Evolutionary conservation across 2,888 invertebrate species (phyloP).

Genomic region (Eupsilia transversa): DNA sequence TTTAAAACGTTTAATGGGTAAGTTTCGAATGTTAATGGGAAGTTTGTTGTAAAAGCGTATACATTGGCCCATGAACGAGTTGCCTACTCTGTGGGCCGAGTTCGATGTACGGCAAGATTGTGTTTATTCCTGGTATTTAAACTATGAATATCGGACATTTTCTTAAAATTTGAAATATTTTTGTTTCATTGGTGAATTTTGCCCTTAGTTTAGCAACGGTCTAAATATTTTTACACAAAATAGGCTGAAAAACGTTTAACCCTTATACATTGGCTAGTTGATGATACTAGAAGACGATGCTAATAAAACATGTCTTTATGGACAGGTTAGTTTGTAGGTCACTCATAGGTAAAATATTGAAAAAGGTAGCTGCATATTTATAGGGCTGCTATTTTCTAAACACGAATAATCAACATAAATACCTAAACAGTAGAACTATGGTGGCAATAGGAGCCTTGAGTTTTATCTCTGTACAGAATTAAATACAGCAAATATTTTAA

Average conservation of each 20-base stretch:
- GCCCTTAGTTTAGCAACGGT: too few species aligned
- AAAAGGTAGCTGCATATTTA: background rate
- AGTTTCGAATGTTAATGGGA: too few species aligned
- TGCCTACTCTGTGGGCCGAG: too few species aligned
- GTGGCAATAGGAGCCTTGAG: background rate
- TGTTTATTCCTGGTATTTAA: too few species aligned
- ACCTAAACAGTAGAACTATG: background rate
- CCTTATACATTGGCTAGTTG: background rate
- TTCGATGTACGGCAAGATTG: too few species aligned
- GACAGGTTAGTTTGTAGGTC: background rate
- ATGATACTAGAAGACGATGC: background rate
- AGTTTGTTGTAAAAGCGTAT: too few species aligned
- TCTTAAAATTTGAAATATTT: too few species aligned
- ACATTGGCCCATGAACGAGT: too few species aligned
- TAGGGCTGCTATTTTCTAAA: background rate
- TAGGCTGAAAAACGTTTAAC: background rate
- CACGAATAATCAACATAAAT: background rate
- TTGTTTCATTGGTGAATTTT: too few species aligned
- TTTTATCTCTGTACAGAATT: background rate
- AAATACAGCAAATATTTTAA: conserved; percentile 12
- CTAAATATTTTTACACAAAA: too few species aligned
- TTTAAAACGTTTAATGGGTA: too few species aligned
- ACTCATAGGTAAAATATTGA: background rate
- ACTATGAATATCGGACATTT: too few species aligned
- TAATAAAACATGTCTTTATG: background rate